Base-by-base conservation (phyloP, 2,113 vertebrate genomes). In the Sander lucioperca region DNA sequence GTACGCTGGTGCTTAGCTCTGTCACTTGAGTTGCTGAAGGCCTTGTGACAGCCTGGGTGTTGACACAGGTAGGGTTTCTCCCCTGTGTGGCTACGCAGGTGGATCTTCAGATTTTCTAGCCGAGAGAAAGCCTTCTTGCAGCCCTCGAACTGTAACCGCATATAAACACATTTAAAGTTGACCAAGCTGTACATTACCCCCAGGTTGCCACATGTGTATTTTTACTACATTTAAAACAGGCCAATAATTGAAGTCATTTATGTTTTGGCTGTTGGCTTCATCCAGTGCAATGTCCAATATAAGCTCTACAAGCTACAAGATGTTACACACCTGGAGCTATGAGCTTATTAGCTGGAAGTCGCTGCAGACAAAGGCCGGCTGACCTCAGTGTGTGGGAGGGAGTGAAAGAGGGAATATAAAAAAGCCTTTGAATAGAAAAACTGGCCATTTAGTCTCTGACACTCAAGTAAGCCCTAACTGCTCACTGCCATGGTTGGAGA, bases 1-100 rank as follows among this genome's bases (percentile, higher is more conserved):
- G 98, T 99, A 74, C 97, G 96, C 95, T 99, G 98, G 91, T 99
- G 98, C 86, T 99, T 99, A 87, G 98, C 98, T 0, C 98, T 96
- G 91, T 99, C 98, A 0, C 98, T 99, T 80, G 98, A 99, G 96
- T 99, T 99, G 93, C 97, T 99, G 96, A 99, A 99, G 0, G 98
- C 97, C 93, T 99, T 99, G 92, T 96, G 95, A 91, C 98, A 99
- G 85, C 97, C 97, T 0, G 96, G 96, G 74, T 99, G 96, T 82
- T 98, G 98, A 92, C 98, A 99, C 39, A 96, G 80, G 66, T 99
- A 99, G 0, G 98, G 98, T 65, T 98, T 99, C 86, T 99, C 98
- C 21, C 98, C 98, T 0, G 98, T 99, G 89, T 99, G 98, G 89
- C 97, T 99, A 63, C 98, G 95, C 83, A 98, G 93, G 82, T 99